A percentile compares a stretch with the other conserved stretches of the same genome.
Evolutionary conservation across 2,888 invertebrate genomes (phyloP).

Genomic region (Polydrusus tereticollis): DNA sequence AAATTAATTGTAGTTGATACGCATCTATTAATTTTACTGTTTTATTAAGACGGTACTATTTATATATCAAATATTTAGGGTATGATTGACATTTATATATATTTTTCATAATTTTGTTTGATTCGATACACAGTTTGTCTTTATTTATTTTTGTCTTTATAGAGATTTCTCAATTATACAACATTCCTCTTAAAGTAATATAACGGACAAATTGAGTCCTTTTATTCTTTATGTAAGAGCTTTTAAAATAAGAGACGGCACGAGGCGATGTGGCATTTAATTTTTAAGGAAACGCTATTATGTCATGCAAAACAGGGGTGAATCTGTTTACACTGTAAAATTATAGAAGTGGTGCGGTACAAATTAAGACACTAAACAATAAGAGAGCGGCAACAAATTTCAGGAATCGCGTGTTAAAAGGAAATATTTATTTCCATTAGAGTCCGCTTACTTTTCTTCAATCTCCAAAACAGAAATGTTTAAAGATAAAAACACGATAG

Average conservation of each 20-base stretch:
- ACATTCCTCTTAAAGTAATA: background rate
- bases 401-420: slow-evolving; percentile 32
- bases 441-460: slow-evolving; percentile 27
- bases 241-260: slow-evolving; percentile 8
- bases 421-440: slow-evolving; percentile 43
- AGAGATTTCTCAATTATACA: background rate
- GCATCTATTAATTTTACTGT: no score
- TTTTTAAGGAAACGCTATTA: slow-evolving; percentile 26
- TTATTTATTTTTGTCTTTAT: background rate
- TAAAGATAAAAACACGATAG: slow-evolving; percentile 24
- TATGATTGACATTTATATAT: background rate
- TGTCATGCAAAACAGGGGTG: slow-evolving; percentile 24
- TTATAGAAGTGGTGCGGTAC: slow-evolving; percentile 22
- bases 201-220: background rate
- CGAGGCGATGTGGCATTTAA: slow-evolving; percentile 5
- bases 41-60: no score
- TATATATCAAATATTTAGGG: background rate
- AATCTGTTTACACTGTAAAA: slow-evolving; percentile 22
- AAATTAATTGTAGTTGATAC: no score
- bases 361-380: slow-evolving; percentile 35
- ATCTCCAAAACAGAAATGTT: slow-evolving; percentile 36
- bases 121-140: background rate
- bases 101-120: background rate
- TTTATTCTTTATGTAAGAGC: slow-evolving; percentile 5
- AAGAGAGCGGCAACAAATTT: slow-evolving; percentile 36